phyloP scores from a whole-genome alignment of 2,113 vertebrate species.

The Oreochromis spilurus region DNA sequence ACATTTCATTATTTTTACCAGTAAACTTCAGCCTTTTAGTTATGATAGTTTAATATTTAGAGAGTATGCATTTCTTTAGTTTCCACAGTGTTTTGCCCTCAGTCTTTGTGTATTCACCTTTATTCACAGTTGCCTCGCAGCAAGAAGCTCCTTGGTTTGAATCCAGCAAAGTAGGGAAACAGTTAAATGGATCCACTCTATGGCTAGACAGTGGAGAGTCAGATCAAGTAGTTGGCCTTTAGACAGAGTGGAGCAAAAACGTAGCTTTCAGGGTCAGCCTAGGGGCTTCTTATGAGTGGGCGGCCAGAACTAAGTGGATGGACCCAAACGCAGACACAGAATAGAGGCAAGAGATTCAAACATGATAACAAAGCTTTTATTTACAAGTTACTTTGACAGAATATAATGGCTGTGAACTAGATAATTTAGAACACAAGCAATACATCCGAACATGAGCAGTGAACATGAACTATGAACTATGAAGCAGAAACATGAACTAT shows the following conservation, averaged over 20 bases:
- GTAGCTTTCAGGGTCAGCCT: background rate
- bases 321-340: background rate
- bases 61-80: background rate
- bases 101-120: background rate
- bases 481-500: too few relatives aligned
- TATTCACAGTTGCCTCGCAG: background rate
- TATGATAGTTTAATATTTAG: background rate
- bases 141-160: background rate
- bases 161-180: background rate
- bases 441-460: too few relatives aligned
- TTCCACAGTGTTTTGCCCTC: background rate
- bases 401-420: background rate
- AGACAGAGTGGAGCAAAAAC: background rate
- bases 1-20: background rate
- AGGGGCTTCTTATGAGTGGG: background rate
- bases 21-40: background rate
- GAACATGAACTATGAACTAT: too few relatives aligned
- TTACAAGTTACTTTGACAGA: background rate
- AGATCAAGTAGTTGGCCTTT: background rate
- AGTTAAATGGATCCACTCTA: background rate
- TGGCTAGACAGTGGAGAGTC: background rate
- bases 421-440: background rate
- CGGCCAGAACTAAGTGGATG: background rate
- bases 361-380: background rate
- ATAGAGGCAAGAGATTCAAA: background rate